Conservation (phyloP, 2,113 vertebrate genomes). For the Python bivittatus region DNA sequence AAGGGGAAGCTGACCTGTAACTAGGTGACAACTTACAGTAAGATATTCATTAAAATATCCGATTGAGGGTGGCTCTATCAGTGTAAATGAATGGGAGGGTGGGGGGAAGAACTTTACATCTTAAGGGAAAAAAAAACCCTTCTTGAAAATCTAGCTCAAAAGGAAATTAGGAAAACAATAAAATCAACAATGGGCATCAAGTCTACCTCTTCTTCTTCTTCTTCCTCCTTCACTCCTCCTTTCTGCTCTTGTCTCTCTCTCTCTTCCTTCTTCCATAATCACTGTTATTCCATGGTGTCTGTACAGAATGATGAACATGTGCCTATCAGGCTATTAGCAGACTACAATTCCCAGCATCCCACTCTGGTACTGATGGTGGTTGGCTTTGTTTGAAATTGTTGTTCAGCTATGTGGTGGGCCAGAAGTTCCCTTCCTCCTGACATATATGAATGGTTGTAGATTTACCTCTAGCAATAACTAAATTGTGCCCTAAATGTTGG, state of each 20-base stretch:
- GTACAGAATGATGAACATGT: too few species aligned
- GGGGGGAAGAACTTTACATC: not conserved
- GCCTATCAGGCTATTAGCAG: too few species aligned
- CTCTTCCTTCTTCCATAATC: not conserved
- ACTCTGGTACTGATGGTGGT: too few species aligned
- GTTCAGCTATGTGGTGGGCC: too few species aligned
- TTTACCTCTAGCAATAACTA: too few species aligned
- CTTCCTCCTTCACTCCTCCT: not conserved
- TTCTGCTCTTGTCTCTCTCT: not conserved
- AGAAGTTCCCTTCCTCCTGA: too few species aligned
- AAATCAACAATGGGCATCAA: not conserved
- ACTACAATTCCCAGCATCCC: too few species aligned
- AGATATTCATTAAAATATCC: conserved; percentile 69
- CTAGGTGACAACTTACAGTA: conserved; percentile 62
- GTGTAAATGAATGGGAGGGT: conserved; percentile 42
- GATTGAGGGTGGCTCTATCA: conserved; percentile 45
- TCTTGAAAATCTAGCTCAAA: not conserved
- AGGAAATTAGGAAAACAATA: not conserved
- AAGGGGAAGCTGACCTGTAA: conserved; percentile 66
- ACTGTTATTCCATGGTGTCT: too few species aligned
- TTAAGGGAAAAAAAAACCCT: not conserved
- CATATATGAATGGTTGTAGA: too few species aligned
- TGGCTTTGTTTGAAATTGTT: too few species aligned
- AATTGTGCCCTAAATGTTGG: too few species aligned
- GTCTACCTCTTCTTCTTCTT: not conserved